Evolutionary conservation across 2,888 invertebrate genomes (phyloP), one percentile per base, ranked within the genome.

Genomic region (Sphaeridia pumilis): DNA sequence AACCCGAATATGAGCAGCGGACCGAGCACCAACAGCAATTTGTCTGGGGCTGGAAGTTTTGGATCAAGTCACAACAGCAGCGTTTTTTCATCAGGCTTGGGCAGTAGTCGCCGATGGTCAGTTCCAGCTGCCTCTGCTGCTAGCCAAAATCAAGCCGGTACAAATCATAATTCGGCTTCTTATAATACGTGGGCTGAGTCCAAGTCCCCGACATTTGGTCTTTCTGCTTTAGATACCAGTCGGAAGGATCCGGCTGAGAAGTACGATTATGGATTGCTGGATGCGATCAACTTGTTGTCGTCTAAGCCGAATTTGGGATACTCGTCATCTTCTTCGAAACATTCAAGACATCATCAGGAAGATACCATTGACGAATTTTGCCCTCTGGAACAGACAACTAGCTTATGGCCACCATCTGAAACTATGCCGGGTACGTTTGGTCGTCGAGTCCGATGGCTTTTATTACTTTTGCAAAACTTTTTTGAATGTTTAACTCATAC

Each of bases 201-300:
- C 44, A 35, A 49, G 31, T 48, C 34, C 44, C 36, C 45, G 14
- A 49, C 27, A 20, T 41, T 46, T 27, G 38, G 49, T 49, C 28
- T 49, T 41, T 55, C 28, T 53, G 46, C 43, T 45, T 28, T 52
- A 52, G 60, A 58, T 45, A 52, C 58, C 3, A 55, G 52, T 28
- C 57, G 58, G 41, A 59, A 57, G 44, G 60, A 58, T 21, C 42
- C 55, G 7, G 38, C 46, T 2, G 60, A 62, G 36, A 46, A 25
- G 26, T 55, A 54, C 31, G 65, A 65, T 41, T 60, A 59, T 49
- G 65, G 65, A 28, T 44, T 65, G 14, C 46, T 65, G 41, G 61
- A 63, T 53, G 65, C 63, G 38, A 65, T 65, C 31, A 65, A 65
- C 47, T 35, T 65, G 14, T 49, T 65, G 3, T 65, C 65, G n/a